A percentile compares a stretch with the other conserved stretches of the same genome.
Conservation (phyloP, 2,888 invertebrate species). For the Mythimna albipuncta region DNA sequence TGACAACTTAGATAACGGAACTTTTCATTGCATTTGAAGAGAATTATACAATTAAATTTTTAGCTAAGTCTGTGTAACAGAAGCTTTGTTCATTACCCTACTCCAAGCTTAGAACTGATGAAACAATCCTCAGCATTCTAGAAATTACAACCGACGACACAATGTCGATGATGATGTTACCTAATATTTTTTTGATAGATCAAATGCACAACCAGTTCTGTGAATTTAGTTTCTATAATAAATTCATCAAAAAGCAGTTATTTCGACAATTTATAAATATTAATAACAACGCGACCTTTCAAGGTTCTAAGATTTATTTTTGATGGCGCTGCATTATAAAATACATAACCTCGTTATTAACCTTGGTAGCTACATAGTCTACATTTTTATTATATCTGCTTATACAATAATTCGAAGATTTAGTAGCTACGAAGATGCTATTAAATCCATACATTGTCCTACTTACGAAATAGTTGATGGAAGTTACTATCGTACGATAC, state of each 20-base stretch:
- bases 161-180: no score
- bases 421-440: slow-evolving; percentile 9
- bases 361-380: slow-evolving; percentile 45
- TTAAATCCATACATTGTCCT: slow-evolving; percentile 28
- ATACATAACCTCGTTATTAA: slow-evolving; percentile 30
- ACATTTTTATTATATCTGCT: slow-evolving; percentile 28
- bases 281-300: slow-evolving; percentile 41
- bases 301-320: slow-evolving; percentile 51
- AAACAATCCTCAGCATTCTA: background rate
- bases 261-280: slow-evolving; percentile 29
- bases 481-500: background rate
- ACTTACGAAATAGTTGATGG: slow-evolving; percentile 15
- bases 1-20: background rate
- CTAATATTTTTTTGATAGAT: background rate
- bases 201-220: slow-evolving; percentile 12
- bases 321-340: slow-evolving; percentile 51
- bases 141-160: background rate
- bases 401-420: slow-evolving; percentile 29
- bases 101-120: background rate
- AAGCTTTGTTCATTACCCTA: background rate
- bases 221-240: slow-evolving; percentile 1
- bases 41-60: background rate
- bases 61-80: background rate
- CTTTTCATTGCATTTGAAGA: background rate
- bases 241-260: slow-evolving; percentile 15